Evolutionary conservation across 1,140 invertebrate genomes (phyloP).

Genomic region (Drosophila nebulosa): DNA sequence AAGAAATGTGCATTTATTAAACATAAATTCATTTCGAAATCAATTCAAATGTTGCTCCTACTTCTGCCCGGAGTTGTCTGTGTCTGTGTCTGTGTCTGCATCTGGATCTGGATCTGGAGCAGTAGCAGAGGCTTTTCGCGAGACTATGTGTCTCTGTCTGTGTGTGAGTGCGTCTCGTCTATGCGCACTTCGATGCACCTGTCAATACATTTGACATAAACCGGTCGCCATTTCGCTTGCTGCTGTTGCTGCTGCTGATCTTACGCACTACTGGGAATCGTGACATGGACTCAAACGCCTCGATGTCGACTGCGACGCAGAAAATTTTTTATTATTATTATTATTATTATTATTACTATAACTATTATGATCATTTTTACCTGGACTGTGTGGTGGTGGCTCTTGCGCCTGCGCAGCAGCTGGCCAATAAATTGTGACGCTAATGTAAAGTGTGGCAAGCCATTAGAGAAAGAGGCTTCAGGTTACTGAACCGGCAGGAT

Average conservation of each 20-base stretch:
- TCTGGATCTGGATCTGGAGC: conserved; percentile 58
- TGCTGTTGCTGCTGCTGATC: conserved; percentile 30
- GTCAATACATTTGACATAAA: conserved; percentile 77
- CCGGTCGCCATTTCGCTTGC: conserved; percentile 41
- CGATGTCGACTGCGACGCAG: conserved; percentile 41
- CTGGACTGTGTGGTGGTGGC: conserved; percentile 29
- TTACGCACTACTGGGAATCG: conserved; percentile 66
- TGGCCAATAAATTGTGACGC: conserved; percentile 75
- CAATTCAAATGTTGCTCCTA: conserved; percentile 47
- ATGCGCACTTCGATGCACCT: conserved; percentile 51
- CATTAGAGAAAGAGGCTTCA: conserved; percentile 51
- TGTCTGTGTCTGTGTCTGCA: too few species aligned
- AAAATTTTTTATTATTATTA: conserved; percentile 77
- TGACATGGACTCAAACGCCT: conserved; percentile 76
- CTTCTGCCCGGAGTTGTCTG: conserved; percentile 26
- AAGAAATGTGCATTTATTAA: conserved; percentile 52
- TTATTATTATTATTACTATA: conserved; percentile 77
- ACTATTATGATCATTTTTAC: conserved; percentile 77
- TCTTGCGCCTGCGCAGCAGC: conserved; percentile 38
- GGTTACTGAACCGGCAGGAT: neutral
- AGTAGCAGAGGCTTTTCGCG: conserved; percentile 22
- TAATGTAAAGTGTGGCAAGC: conserved; percentile 77
- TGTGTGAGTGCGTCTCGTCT: neutral
- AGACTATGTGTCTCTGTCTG: neutral
- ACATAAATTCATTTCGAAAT: conserved; percentile 68